Evolutionary conservation across 1,140 invertebrate species (phyloP).

Genomic region (Lasaia peninsularis): DNA sequence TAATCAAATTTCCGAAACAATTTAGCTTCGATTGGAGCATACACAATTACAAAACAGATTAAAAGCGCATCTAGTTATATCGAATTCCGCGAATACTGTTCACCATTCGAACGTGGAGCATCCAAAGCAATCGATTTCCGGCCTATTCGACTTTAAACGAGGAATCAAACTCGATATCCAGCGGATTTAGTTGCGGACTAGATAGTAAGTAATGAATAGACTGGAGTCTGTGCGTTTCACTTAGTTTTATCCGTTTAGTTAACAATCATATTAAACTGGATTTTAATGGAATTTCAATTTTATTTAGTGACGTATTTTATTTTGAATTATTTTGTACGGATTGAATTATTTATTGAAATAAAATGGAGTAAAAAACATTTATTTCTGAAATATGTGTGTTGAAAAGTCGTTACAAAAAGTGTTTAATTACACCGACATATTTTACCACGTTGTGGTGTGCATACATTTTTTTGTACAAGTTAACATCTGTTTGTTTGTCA

Average conservation of each 20-base stretch:
- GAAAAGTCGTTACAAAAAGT: too few relatives aligned
- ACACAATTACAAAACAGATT: conserved; percentile 11
- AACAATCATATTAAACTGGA: conserved; percentile 26
- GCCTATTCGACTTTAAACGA: conserved; percentile 72
- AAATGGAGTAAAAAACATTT: too few relatives aligned
- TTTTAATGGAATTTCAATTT: neutral
- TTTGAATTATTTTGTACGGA: neutral
- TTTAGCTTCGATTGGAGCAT: neutral
- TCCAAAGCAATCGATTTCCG: conserved; percentile 74
- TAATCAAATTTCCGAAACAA: conserved; percentile 7
- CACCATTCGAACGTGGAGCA: conserved; percentile 63
- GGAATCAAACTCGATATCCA: conserved; percentile 70
- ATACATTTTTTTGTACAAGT: too few relatives aligned
- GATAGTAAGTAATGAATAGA: conserved; percentile 63
- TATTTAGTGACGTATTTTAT: neutral
- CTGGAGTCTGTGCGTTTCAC: conserved; percentile 38
- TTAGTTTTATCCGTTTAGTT: conserved; percentile 39
- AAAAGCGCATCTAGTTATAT: conserved; percentile 5
- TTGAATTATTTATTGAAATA: too few relatives aligned
- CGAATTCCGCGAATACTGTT: conserved; percentile 27
- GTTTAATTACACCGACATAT: too few relatives aligned
- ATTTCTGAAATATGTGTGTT: too few relatives aligned
- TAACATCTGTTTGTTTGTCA: too few relatives aligned
- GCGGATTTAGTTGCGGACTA: conserved; percentile 64
- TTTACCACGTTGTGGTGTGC: too few relatives aligned